Base-by-base conservation (phyloP, 1,140 invertebrate genomes). In the Oscheius sp. region DNA sequence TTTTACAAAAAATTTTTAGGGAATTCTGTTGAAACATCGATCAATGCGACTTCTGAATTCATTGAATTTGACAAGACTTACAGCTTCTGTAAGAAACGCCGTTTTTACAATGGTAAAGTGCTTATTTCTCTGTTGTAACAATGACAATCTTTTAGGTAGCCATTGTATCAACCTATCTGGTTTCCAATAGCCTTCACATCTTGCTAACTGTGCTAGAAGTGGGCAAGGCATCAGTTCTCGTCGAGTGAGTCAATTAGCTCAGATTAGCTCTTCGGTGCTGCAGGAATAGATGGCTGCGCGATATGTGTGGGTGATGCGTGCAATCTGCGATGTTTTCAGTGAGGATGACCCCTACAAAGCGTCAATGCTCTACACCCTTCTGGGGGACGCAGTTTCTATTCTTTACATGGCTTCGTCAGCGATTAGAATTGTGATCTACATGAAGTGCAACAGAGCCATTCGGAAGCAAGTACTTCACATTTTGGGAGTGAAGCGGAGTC, bases 391-490 rank as follows among this genome's bases (percentile, higher is more conserved):
- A 2, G 63, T 75, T 34, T 64, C 55, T 32, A 29, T 70, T 34
- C 52, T 75, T 1, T 75, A 75, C 64, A 75, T 75, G 74, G 4
- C 73, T 28, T 61, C 68, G 32, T 68, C 63, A 2, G 69, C 69
- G 3, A 67, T 75, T 35, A 52, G 74, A 23, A 45, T 75, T 15
- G 26, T 71, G 18, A 75, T 75, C 46, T 75, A 75, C 64, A 61
- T 38, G 10, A 74, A 46, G 7, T 74, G 69, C 38, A 75, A 75
- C 23, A 94, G 76, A 0, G 42, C 65, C 2, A 68, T 68, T 29
- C 36, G 49, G n/a, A 10, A 42, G 10, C 52, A 68, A 59, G 49
- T 68, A 3, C 32, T 68, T 31, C 35, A n/a, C 10, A 38, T 58
- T 13, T 20, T 59, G 2, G 36, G 35, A 28, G 7, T 36, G 15